phyloP scores from a whole-genome alignment of 2,888 invertebrate genomes.

The Calameuta pallipes region DNA sequence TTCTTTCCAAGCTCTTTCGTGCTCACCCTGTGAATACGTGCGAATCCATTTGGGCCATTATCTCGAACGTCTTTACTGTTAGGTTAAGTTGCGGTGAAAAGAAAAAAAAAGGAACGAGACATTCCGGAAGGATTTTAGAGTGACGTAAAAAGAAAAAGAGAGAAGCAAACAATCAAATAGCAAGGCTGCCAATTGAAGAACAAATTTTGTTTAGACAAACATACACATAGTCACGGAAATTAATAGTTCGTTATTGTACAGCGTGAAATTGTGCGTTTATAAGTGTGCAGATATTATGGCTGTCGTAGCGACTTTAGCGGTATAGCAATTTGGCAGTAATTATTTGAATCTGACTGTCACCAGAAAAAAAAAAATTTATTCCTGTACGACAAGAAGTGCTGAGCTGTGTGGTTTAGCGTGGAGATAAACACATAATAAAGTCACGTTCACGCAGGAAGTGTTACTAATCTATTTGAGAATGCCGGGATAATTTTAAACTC shows the following conservation, averaged over 20 bases:
- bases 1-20: background rate
- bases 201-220: background rate
- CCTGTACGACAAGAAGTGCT: background rate
- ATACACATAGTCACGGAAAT: background rate
- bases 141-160: background rate
- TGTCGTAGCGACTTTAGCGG: background rate
- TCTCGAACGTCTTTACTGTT: slow-evolving; percentile 1
- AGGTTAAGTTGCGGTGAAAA: background rate
- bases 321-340: background rate
- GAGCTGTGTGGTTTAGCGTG: background rate
- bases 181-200: background rate
- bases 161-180: background rate
- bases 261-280: background rate
- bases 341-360: background rate
- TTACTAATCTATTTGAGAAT: background rate
- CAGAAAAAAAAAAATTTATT: background rate
- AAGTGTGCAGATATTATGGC: background rate
- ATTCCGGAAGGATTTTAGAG: background rate
- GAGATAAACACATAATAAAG: background rate
- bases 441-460: background rate
- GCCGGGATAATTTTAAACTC: background rate
- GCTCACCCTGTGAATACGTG: slow-evolving; percentile 5
- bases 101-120: background rate
- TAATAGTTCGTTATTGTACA: background rate
- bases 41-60: slow-evolving; percentile 1